phyloP scores from a whole-genome alignment of 2,113 vertebrate species.

The Callocephalon fimbriatum region DNA sequence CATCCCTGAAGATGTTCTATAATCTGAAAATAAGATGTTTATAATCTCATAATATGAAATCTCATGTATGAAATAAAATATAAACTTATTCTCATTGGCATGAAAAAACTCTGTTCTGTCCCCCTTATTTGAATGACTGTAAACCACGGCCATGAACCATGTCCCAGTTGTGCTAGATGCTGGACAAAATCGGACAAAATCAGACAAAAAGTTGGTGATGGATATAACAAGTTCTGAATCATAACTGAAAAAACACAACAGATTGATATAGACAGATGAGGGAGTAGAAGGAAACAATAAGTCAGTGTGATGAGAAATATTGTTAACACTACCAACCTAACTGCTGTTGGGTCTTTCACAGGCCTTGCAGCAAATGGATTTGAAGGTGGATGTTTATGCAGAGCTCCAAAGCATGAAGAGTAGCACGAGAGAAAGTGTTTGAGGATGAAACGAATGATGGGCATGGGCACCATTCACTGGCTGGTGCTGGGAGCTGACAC shows the following conservation, averaged over 20 bases:
- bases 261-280: background rate
- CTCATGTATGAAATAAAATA: background rate
- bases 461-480: background rate
- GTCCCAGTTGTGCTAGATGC: background rate
- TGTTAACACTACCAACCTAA: background rate
- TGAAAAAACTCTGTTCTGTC: background rate
- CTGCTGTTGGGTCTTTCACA: background rate
- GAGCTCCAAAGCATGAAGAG: conserved; percentile 18
- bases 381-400: conserved; percentile 18
- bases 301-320: background rate
- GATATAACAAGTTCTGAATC: background rate
- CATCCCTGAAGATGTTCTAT: background rate
- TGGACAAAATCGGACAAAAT: background rate
- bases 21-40: conserved; percentile 31
- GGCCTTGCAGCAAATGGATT: background rate
- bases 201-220: background rate
- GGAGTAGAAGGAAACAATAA: background rate
- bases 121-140: background rate
- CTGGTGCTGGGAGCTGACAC: background rate
- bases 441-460: conserved; percentile 3
- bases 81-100: background rate
- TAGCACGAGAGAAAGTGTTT: background rate
- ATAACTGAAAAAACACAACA: background rate
- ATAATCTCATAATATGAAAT: background rate
- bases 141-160: background rate